These are phyloP conservation scores for Drosophila villosipedis DNA, from an alignment of 2,888 invertebrate genomes.

Conservation along the genomic window DNA sequence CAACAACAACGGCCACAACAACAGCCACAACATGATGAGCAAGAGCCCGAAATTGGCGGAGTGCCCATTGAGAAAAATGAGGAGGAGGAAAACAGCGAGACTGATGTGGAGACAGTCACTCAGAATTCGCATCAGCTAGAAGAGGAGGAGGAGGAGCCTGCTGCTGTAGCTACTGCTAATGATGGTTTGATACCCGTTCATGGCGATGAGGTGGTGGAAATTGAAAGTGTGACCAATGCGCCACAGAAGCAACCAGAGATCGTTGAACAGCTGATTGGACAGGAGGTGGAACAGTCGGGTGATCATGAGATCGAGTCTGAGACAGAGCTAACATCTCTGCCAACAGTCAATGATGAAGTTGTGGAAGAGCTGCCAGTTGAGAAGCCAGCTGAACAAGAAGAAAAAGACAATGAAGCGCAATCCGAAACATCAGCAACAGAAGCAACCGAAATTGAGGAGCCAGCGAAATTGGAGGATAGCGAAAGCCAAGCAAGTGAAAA, in stretches of 20 bases:
- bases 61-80: conserved; percentile 43
- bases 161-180: conserved; percentile 36
- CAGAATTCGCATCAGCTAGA: conserved; percentile 47
- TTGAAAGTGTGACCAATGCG: conserved; percentile 71
- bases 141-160: conserved; percentile 39
- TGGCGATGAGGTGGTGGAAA: conserved; percentile 57
- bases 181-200: conserved; percentile 74
- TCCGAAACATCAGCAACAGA: conserved; percentile 52
- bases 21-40: conserved; percentile 50
- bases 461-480: conserved; percentile 48
- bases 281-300: conserved; percentile 62
- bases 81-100: conserved; percentile 52
- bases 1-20: conserved; percentile 26
- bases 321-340: conserved; percentile 9
- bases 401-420: conserved; percentile 8
- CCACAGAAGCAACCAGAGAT: conserved; percentile 25
- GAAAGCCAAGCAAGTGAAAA: conserved; percentile 39
- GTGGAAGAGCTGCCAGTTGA: conserved; percentile 37
- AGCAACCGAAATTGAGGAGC: conserved; percentile 42
- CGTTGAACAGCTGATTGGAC: conserved; percentile 18
- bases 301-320: conserved; percentile 47
- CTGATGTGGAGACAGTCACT: conserved; percentile 59
- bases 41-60: conserved; percentile 22
- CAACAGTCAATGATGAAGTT: conserved; percentile 29
- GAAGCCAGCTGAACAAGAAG: conserved; percentile 9